Percentiles rank a stretch among this genome's conserved stretches.
phyloP scores from a whole-genome alignment of 2,797 vertebrate species.

The Octomys mimax region DNA sequence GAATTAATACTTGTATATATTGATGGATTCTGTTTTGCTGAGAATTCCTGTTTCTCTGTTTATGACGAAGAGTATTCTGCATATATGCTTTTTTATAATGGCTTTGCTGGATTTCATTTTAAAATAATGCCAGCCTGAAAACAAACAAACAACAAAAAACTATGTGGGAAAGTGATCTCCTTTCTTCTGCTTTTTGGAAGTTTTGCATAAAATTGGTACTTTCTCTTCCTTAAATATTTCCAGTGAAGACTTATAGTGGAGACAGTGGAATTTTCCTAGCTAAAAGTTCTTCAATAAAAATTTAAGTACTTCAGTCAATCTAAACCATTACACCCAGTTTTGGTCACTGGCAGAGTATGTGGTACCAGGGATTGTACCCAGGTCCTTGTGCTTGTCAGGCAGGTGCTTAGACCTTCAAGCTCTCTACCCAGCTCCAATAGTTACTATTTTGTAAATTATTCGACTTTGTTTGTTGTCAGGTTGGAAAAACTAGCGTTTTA shows the following conservation, averaged over 20 bases:
- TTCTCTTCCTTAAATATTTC: not conserved
- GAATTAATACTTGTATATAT: constrained; percentile 1
- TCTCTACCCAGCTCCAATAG: not conserved
- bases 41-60: not conserved
- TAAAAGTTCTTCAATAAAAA: not conserved
- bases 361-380: too few relatives aligned
- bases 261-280: not conserved
- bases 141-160: constrained; percentile 12
- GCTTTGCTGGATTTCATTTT: not conserved
- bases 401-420: too few relatives aligned
- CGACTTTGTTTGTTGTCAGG: not conserved
- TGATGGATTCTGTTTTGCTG: not conserved
- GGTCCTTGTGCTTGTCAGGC: too few relatives aligned
- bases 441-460: not conserved
- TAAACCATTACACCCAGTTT: too few relatives aligned
- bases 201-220: not conserved
- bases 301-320: not conserved
- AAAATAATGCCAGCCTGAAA: not conserved
- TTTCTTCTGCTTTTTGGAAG: not conserved
- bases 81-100: constrained; percentile 5
- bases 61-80: not conserved
- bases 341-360: too few relatives aligned
- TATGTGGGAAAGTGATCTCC: not conserved
- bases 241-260: not conserved
- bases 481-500: not conserved